Percentiles rank a stretch among this genome's conserved stretches.
Evolutionary conservation across 1,140 invertebrate genomes (phyloP).

Genomic region (Notospermus geniculatus): DNA sequence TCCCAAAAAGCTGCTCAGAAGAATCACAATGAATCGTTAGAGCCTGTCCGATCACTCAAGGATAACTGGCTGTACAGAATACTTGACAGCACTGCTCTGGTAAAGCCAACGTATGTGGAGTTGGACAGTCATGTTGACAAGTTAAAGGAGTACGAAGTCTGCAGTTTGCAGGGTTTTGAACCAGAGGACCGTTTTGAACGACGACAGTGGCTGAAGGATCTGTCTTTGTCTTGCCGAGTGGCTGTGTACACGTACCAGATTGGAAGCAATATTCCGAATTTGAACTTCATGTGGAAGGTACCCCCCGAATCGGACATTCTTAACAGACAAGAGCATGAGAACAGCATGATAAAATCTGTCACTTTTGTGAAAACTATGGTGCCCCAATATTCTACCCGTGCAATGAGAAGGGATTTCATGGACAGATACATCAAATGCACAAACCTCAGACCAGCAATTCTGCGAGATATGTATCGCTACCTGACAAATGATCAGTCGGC

Average conservation of each 20-base stretch:
- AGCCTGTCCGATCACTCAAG: too few species aligned
- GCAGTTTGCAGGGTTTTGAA: background rate
- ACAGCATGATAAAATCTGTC: background rate
- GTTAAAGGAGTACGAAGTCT: too few species aligned
- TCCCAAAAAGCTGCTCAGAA: too few species aligned
- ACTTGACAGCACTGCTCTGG: too few species aligned
- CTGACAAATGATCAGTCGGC: background rate
- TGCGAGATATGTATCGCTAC: background rate
- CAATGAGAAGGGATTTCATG: background rate
- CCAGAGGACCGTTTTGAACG: background rate
- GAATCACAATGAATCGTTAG: too few species aligned
- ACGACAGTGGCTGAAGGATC: background rate
- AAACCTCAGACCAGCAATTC: background rate
- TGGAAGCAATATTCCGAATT: background rate
- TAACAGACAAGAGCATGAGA: too few species aligned
- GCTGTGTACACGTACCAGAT: background rate
- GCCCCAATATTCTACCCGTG: background rate
- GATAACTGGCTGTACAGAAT: too few species aligned
- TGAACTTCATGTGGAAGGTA: background rate
- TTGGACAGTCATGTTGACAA: too few species aligned
- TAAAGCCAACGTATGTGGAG: too few species aligned
- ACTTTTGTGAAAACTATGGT: background rate
- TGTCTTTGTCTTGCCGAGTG: background rate
- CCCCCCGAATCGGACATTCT: background rate
- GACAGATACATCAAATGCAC: background rate